Evolutionary conservation across 64 coral and sea anemone genomes (phyloP).

Genomic region (Pocillopora damicornis): DNA sequence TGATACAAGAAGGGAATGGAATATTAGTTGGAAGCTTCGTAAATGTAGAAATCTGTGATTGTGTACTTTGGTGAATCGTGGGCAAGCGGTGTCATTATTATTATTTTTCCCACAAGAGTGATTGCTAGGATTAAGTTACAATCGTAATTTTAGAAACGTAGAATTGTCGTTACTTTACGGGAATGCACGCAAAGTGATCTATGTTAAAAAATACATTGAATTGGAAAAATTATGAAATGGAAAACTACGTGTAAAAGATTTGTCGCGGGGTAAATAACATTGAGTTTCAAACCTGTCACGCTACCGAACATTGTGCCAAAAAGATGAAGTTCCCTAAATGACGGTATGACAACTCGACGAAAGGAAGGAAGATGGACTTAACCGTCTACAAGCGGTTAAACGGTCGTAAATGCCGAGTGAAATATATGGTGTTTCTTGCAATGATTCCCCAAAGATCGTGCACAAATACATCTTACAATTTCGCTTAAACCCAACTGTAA

Average conservation of each 20-base stretch:
- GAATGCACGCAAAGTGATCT: neutral
- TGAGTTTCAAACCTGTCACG: neutral
- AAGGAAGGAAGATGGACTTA: neutral
- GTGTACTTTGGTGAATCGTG: too few species aligned
- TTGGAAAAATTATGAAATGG: neutral
- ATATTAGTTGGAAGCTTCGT: too few species aligned
- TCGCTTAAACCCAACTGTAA: neutral
- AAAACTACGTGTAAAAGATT: neutral
- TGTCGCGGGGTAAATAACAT: neutral
- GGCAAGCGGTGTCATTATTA: too few species aligned
- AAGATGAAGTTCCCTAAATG: neutral
- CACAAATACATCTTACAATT: neutral
- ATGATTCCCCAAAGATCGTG: neutral
- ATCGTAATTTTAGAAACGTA: neutral
- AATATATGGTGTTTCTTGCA: neutral
- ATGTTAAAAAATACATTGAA: neutral
- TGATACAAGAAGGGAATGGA: neutral
- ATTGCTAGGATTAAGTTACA: constrained; percentile 3
- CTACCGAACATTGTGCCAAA: neutral
- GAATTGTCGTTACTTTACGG: neutral
- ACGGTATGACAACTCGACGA: neutral
- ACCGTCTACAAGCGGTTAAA: constrained; percentile 7
- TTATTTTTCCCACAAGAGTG: neutral
- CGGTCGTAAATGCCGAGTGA: neutral
- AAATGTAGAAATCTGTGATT: neutral